phyloP scores from a whole-genome alignment of 2,888 invertebrate species.

The Eupithecia insigniata region DNA sequence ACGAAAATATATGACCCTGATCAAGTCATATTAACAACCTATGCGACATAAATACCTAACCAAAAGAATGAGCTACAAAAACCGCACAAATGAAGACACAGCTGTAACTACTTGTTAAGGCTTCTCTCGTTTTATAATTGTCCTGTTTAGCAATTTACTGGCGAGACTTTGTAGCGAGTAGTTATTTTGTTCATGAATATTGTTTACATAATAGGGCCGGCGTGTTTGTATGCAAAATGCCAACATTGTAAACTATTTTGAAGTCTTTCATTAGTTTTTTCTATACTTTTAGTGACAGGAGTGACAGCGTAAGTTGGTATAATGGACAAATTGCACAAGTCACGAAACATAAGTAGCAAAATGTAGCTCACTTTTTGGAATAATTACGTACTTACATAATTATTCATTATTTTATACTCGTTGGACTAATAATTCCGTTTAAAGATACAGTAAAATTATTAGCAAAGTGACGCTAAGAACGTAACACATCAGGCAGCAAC shows the following conservation, averaged over 20 bases:
- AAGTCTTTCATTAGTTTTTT: background rate
- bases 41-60: background rate
- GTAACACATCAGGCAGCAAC: background rate
- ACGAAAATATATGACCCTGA: background rate
- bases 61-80: background rate
- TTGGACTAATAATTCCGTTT: background rate
- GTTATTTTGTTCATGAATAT: slow-evolving; percentile 15
- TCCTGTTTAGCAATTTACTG: background rate
- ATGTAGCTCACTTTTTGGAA: background rate
- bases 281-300: background rate
- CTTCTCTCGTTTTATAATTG: slow-evolving; percentile 6
- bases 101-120: background rate
- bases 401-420: too few species aligned
- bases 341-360: background rate
- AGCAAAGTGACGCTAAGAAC: background rate
- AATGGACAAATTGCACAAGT: background rate
- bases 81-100: background rate
- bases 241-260: background rate
- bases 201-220: slow-evolving; percentile 23
- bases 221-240: background rate
- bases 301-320: background rate
- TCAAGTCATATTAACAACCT: background rate
- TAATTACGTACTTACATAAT: too few species aligned
- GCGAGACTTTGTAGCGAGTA: slow-evolving; percentile 5
- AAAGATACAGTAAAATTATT: background rate